Percentiles rank a stretch among this genome's conserved stretches.
These are phyloP conservation scores for Opisthograptis luteolata DNA, from an alignment of 2,888 invertebrate genomes.

Conservation along the genomic window DNA sequence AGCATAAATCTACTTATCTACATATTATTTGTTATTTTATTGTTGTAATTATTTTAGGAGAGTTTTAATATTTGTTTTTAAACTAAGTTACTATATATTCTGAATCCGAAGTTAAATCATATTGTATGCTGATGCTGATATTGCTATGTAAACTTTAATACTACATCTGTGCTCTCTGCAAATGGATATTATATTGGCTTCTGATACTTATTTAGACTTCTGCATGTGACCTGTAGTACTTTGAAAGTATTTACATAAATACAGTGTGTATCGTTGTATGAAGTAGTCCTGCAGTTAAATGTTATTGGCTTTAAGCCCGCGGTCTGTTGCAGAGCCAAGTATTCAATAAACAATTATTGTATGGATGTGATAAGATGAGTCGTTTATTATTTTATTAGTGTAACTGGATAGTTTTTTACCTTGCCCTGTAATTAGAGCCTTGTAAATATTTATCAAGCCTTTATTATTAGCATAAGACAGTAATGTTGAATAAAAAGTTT, in stretches of 20 bases:
- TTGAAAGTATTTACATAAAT: too few relatives aligned
- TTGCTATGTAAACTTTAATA: conserved; percentile 35
- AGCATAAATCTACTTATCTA: conserved; percentile 51
- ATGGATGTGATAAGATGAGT: conserved; percentile 71
- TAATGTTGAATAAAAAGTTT: conserved; percentile 79
- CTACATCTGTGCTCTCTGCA: conserved; percentile 38
- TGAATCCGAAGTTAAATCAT: conserved; percentile 62
- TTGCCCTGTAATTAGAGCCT: conserved; percentile 81
- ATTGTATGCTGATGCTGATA: conserved; percentile 34
- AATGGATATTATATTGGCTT: conserved; percentile 26
- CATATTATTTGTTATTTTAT: conserved; percentile 77
- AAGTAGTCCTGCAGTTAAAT: conserved; percentile 21
- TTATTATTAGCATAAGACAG: conserved; percentile 77
- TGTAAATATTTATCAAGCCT: conserved; percentile 83
- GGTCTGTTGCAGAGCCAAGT: conserved; percentile 63
- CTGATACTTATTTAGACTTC: too few relatives aligned
- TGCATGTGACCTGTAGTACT: too few relatives aligned
- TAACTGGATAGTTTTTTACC: conserved; percentile 81
- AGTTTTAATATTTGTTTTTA: conserved; percentile 80
- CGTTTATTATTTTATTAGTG: conserved; percentile 58
- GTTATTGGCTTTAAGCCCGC: conserved; percentile 42
- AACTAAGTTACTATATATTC: conserved; percentile 63
- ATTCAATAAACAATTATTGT: conserved; percentile 53
- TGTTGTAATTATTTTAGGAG: conserved; percentile 81
- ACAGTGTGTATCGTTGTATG: conserved; percentile 8